A percentile compares a stretch with the other conserved stretches of the same genome.
Evolutionary conservation across 2,113 vertebrate genomes (phyloP).

Genomic region (Tyto alba): DNA sequence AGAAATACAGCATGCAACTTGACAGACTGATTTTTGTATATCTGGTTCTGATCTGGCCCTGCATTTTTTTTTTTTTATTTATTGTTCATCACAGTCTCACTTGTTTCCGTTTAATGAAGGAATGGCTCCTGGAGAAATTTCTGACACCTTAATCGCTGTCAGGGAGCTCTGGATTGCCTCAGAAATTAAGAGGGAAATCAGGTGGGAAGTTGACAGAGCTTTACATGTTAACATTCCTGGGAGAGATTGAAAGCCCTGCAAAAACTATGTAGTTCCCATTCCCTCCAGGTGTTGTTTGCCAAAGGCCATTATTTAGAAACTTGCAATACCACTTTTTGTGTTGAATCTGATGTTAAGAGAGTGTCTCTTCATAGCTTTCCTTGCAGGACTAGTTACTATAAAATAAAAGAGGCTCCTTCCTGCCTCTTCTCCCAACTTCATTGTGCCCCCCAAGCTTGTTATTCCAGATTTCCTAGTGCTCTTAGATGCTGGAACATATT

Average conservation of each 20-base stretch:
- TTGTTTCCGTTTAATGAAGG: not conserved
- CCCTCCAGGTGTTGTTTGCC: not conserved
- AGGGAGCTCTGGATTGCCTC: not conserved
- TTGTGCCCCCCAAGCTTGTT: not conserved
- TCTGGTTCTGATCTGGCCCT: not conserved
- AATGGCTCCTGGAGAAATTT: not conserved
- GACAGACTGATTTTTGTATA: not conserved
- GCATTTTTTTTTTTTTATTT: not conserved
- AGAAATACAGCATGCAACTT: not conserved
- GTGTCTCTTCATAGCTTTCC: not conserved
- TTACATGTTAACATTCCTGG: not conserved
- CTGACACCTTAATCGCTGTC: not conserved
- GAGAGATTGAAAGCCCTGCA: not conserved
- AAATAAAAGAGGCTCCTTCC: not conserved
- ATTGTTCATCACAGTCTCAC: not conserved
- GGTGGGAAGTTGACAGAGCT: not conserved
- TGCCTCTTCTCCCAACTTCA: not conserved
- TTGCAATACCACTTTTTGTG: not conserved
- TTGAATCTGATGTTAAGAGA: not conserved
- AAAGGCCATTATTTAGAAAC: not conserved
- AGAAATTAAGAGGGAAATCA: not conserved
- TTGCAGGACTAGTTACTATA: not conserved
- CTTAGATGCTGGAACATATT: not conserved
- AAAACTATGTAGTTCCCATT: not conserved
- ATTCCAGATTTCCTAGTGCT: conserved; percentile 6